Evolutionary conservation across 2,888 invertebrate genomes (phyloP).

Genomic region (Allolobophora icterica): DNA sequence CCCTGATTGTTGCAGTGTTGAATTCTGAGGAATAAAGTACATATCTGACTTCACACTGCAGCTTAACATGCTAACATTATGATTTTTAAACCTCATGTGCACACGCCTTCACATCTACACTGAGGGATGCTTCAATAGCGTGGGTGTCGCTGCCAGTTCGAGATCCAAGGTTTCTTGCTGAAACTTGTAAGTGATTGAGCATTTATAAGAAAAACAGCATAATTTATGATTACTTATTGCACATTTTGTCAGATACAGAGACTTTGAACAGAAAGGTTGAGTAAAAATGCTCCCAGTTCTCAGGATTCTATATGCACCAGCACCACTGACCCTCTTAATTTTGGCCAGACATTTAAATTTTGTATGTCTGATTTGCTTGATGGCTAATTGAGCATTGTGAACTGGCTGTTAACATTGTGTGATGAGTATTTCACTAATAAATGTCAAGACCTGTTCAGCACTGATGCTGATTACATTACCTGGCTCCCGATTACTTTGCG

Average conservation of each 20-base stretch:
- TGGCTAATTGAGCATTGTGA: too few relatives aligned
- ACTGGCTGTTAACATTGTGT: too few relatives aligned
- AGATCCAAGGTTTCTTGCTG: neutral
- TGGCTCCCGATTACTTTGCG: too few relatives aligned
- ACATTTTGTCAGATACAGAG: too few relatives aligned
- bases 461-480: too few relatives aligned
- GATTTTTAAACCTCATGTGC: neutral
- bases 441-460: too few relatives aligned
- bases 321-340: neutral
- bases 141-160: neutral
- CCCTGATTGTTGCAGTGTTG: too few relatives aligned
- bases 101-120: neutral
- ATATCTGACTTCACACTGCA: neutral
- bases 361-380: too few relatives aligned
- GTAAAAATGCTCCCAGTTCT: neutral
- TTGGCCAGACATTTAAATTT: too few relatives aligned
- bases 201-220: neutral
- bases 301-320: neutral
- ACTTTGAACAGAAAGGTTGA: neutral
- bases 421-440: too few relatives aligned
- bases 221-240: too few relatives aligned
- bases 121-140: too few relatives aligned
- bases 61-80: neutral
- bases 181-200: neutral
- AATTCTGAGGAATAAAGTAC: constrained; percentile 11